A percentile compares a stretch with the other conserved stretches of the same genome.
These are phyloP conservation scores for Rosalia funebris DNA, from an alignment of 2,888 invertebrate genomes.

Conservation along the genomic window DNA sequence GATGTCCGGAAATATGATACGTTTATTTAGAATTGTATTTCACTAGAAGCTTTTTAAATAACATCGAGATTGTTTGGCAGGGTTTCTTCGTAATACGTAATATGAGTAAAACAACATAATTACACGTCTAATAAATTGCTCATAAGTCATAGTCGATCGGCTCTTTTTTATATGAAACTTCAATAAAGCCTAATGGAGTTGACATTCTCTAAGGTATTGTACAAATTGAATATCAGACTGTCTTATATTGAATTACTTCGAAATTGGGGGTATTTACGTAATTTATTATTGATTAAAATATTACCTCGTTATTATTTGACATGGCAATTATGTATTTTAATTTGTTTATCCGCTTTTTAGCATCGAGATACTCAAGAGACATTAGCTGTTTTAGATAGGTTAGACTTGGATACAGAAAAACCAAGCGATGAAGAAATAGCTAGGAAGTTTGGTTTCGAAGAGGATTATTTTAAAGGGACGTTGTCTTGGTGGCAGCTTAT, in stretches of 20 bases:
- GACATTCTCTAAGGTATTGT: background rate
- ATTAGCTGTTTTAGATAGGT: slow-evolving; percentile 93
- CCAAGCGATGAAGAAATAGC: slow-evolving; percentile 98
- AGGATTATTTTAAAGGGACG: slow-evolving; percentile 90
- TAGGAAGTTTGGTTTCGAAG: slow-evolving; percentile 96
- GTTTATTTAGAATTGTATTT: background rate
- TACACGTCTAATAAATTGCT: too few relatives aligned
- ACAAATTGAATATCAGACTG: too few relatives aligned
- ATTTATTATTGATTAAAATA: too few relatives aligned
- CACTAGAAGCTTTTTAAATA: slow-evolving; percentile 2
- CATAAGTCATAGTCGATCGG: too few relatives aligned
- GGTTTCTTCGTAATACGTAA: too few relatives aligned
- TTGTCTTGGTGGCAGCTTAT: slow-evolving; percentile 96
- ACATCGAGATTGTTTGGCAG: too few relatives aligned
- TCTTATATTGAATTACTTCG: too few relatives aligned
- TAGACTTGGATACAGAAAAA: slow-evolving; percentile 98
- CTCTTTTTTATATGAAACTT: too few relatives aligned
- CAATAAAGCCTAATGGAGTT: background rate
- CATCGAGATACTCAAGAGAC: slow-evolving; percentile 99
- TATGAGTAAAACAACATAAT: too few relatives aligned
- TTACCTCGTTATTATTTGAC: too few relatives aligned
- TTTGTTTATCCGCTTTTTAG: slow-evolving; percentile 64
- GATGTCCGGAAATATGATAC: slow-evolving; percentile 11
- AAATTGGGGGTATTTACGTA: too few relatives aligned
- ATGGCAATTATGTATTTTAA: too few relatives aligned